A percentile compares a stretch with the other conserved stretches of the same genome.
Evolutionary conservation across 2,888 invertebrate genomes (phyloP).

Genomic region (Sipha maydis): DNA sequence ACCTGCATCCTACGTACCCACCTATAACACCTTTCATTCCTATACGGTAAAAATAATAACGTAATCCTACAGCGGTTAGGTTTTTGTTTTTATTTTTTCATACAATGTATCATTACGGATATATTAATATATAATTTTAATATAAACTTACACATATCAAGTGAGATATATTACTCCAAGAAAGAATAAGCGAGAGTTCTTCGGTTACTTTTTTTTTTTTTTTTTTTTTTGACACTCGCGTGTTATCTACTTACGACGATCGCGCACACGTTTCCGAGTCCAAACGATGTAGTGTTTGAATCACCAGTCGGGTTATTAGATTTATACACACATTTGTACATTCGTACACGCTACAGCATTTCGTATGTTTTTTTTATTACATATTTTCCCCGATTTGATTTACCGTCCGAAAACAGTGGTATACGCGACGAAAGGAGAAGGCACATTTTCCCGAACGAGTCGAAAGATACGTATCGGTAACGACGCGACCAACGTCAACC

Average conservation of each 20-base stretch:
- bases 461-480: background rate
- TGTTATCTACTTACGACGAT: background rate
- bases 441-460: background rate
- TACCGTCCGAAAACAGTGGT: background rate
- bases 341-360: background rate
- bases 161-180: constrained; percentile 1
- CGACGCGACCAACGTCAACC: background rate
- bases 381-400: background rate
- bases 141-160: background rate
- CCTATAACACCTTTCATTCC: too few species aligned
- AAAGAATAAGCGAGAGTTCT: background rate
- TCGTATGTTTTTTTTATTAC: background rate
- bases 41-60: background rate
- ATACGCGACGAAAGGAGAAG: background rate
- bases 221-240: background rate
- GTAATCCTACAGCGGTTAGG: background rate
- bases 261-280: background rate
- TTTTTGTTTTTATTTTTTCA: background rate
- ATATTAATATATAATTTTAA: background rate
- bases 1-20: too few species aligned
- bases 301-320: too few species aligned
- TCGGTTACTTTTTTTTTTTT: background rate
- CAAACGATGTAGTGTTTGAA: background rate
- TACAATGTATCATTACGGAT: background rate
- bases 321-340: too few species aligned